Conservation (phyloP, 2,888 invertebrate species). For the Mechanitis mazaeus region DNA sequence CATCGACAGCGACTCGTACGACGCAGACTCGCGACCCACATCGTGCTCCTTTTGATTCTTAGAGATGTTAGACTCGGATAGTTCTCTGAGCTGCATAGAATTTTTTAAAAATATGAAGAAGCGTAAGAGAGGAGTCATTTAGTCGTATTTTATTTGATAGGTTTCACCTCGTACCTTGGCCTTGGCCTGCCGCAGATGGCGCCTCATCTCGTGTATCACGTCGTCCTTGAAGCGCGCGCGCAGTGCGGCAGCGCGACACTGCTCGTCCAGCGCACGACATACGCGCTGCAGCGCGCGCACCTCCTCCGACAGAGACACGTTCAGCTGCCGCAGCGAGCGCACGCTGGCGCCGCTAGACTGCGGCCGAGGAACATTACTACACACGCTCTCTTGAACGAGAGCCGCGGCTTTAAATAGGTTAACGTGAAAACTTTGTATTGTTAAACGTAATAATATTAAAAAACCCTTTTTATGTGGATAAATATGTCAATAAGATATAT, state of each 20-base stretch:
- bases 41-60: slow-evolving; percentile 25
- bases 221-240: slow-evolving; percentile 79
- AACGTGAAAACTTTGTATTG: too few relatives aligned
- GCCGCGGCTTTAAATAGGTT: background rate
- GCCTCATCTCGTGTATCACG: slow-evolving; percentile 79
- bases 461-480: background rate
- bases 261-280: slow-evolving; percentile 74
- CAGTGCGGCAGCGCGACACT: slow-evolving; percentile 70
- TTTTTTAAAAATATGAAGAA: background rate
- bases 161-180: slow-evolving; percentile 51
- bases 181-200: slow-evolving; percentile 75
- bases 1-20: slow-evolving; percentile 35
- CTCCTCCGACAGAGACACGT: slow-evolving; percentile 76
- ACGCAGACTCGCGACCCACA: slow-evolving; percentile 25
- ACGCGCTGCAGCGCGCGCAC: slow-evolving; percentile 70
- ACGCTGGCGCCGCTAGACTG: slow-evolving; percentile 64
- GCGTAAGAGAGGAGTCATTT: too few relatives aligned
- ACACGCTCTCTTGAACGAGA: background rate
- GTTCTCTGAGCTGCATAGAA: slow-evolving; percentile 25
- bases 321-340: slow-evolving; percentile 75
- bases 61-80: slow-evolving; percentile 16
- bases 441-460: too few relatives aligned
- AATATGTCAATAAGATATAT: background rate
- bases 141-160: too few relatives aligned
- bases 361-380: background rate